phyloP scores from a whole-genome alignment of 2,888 invertebrate species.

The Lydus trimaculatus region DNA sequence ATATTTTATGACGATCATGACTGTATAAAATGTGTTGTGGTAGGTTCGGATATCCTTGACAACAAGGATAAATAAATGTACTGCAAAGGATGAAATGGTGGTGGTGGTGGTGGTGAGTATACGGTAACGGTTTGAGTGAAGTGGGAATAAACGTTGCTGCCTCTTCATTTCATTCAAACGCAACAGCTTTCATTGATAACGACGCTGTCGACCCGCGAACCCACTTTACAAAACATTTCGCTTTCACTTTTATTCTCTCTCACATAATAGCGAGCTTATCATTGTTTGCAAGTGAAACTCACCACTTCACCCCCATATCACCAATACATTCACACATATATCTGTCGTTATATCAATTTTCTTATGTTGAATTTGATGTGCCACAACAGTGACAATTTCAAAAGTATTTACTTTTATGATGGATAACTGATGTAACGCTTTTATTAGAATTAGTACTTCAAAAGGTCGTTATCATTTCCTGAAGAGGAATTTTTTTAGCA shows the following conservation, averaged over 20 bases:
- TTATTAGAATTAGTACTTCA: too few species aligned
- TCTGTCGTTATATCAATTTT: neutral
- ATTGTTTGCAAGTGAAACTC: neutral
- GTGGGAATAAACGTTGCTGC: constrained; percentile 22
- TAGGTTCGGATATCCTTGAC: constrained; percentile 2
- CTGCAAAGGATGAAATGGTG: neutral
- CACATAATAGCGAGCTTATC: constrained; percentile 16
- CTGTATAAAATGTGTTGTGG: neutral
- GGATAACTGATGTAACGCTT: neutral
- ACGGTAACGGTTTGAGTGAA: constrained; percentile 23
- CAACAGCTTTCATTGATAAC: constrained; percentile 40
- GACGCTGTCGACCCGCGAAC: constrained; percentile 35
- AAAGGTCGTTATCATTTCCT: neutral
- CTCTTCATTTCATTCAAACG: constrained; percentile 40
- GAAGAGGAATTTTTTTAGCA: neutral
- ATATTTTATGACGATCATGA: neutral
- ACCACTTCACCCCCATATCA: neutral
- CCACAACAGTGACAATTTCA: neutral
- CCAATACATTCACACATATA: too few species aligned
- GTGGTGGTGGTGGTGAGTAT: too few species aligned
- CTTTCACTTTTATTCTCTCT: constrained; percentile 38
- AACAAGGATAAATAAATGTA: constrained; percentile 12
- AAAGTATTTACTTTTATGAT: neutral
- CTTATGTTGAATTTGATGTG: neutral
- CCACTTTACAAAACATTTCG: constrained; percentile 15